phyloP scores from a whole-genome alignment of 2,797 vertebrate species.

The Argyrosomus regius region DNA sequence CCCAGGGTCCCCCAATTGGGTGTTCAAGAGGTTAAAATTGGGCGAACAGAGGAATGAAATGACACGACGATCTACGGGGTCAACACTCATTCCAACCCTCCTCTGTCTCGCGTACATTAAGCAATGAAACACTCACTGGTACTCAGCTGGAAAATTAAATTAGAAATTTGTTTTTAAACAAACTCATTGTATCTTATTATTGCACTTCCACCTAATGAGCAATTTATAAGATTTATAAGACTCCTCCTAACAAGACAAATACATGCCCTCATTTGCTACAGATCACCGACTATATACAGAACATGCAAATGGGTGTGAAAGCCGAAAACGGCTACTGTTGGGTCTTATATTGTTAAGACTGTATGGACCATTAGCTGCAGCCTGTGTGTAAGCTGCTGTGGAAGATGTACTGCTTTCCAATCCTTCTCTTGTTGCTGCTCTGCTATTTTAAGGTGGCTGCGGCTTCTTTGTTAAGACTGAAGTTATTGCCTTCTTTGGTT shows the following conservation, averaged over 20 bases:
- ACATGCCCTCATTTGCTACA: background rate
- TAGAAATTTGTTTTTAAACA: background rate
- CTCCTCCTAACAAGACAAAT: background rate
- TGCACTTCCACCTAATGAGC: background rate
- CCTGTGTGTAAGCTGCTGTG: conserved; percentile 30
- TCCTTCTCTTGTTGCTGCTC: conserved; percentile 47
- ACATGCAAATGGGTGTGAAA: background rate
- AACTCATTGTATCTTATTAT: background rate
- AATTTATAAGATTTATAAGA: background rate
- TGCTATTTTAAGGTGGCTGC: conserved; percentile 66
- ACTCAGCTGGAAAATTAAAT: background rate
- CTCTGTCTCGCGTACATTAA: background rate
- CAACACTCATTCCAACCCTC: too few species aligned
- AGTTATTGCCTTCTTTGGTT: conserved; percentile 77
- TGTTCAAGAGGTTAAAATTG: too few species aligned
- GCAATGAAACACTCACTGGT: background rate
- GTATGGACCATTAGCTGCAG: conserved; percentile 40
- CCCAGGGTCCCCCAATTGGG: too few species aligned
- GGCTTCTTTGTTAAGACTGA: conserved; percentile 62
- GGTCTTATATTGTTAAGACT: conserved; percentile 6
- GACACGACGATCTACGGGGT: too few species aligned
- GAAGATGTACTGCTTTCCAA: conserved; percentile 40
- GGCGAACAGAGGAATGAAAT: too few species aligned
- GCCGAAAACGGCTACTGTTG: background rate
- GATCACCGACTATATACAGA: background rate